Base-by-base conservation (phyloP, 2,113 vertebrate species). In the Campylorhamphus procurvoides region DNA sequence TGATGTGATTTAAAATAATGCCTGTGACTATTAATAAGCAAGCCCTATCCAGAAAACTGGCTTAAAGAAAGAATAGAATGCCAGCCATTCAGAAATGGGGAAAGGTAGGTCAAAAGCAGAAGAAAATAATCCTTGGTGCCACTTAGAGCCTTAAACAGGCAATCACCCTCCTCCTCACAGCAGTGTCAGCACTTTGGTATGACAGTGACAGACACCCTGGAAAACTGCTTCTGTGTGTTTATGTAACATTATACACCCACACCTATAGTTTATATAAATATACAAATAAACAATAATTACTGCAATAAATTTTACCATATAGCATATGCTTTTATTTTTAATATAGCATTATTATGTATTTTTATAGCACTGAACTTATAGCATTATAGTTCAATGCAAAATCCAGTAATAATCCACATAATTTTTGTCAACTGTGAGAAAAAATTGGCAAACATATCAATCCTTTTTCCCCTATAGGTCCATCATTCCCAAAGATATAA, bases 41-140 rank as follows among this genome's bases (percentile, higher is more conserved):
- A 93, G 40, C 3, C 14, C 18, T 66, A 88, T 29, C 49, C 79
- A 77, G n/a, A 64, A 68, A 91, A 78, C 52, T 47, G 64, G 76
- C 75, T 92, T 82, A 90, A 78, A 87, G 79, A 67, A 93, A 90
- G 77, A 60, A 72, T 47, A 47, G 58, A 88, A 89, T n/a, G 39
- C 9, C 69, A 90, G 64, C 72, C 52, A 75, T 87, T 95, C 92
- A 94, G 85, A 86, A 86, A 29, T 1, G 1, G n/a, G 46, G 66
- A 94, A 93, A 93, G 90, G 60, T 77, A 93, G 68, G 84, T 91
- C 84, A 93, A 95, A 94, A 79, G 39, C 59, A 83, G 75, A 93
- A 87, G 76, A 89, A 94, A 93, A 91, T 89, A 93, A 94, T 44
- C 63, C 74, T 72, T 0, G 0, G 67, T 82, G 69, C 74, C 81